Base-by-base conservation (phyloP, 2,888 invertebrate genomes). In the Thelaira solivaga region DNA sequence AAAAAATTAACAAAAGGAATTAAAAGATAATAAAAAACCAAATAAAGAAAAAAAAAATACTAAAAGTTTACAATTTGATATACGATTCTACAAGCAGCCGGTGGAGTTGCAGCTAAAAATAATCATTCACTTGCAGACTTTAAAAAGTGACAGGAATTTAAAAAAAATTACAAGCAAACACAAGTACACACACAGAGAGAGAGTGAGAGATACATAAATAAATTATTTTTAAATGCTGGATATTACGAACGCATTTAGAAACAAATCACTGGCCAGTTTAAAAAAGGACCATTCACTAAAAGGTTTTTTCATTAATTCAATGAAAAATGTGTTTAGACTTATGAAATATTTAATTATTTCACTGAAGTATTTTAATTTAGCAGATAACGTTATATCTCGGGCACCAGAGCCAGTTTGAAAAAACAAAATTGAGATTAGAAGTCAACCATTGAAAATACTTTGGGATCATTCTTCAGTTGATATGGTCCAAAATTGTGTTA, bases 111-210 rank as follows among this genome's bases (percentile, higher is more conserved):
- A 72, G 49, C 62, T 71, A 34, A 65, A 53, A 76, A 39, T 31
- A 51, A 72, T 77, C 76, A 77, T 31, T 72, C 67, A 68, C 62
- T 67, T 72, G 45, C 61, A 72, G 65, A 72, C 31, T 65, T 49
- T 49, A 13, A 16, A n/a, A n/a, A n/a, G 26, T 51, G 51, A 53
- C 41, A 51, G 64, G 20, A 53, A 51, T 20, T 51, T 3, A 41
- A 49, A 41, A n/a, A n/a, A n/a, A n/a, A n/a, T n/a, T n/a, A n/a
- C n/a, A n/a, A n/a, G n/a, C n/a, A n/a, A n/a, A n/a, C n/a, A n/a
- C n/a, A n/a, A n/a, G n/a, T n/a, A n/a, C n/a, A n/a, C n/a, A n/a
- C n/a, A n/a, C n/a, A n/a, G n/a, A n/a, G n/a, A n/a, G n/a, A n/a
- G n/a, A n/a, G 26, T 26, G 6, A 5, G 26, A 26, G 26, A 26